A percentile compares a stretch with the other conserved stretches of the same genome.
Conservation (phyloP, 2,797 vertebrate genomes). For the Halcyon badia region DNA sequence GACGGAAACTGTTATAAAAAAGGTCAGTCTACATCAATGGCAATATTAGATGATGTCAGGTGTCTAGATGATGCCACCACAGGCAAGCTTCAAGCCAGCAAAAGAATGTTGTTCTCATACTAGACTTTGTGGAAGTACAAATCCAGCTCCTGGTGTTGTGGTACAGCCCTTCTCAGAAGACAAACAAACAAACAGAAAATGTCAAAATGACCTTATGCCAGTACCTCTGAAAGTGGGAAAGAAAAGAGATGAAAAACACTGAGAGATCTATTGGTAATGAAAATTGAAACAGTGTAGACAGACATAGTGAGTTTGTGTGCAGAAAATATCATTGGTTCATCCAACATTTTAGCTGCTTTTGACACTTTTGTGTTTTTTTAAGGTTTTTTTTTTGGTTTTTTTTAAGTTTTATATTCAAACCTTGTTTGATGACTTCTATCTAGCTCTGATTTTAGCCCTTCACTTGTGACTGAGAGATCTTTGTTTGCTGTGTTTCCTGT, state of each 20-base stretch:
- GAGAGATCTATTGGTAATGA: neutral
- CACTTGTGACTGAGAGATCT: neutral
- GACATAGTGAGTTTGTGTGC: neutral
- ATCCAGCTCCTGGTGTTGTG: neutral
- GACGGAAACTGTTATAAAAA: neutral
- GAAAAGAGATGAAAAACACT: neutral
- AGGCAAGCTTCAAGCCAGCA: neutral
- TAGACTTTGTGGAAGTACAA: neutral
- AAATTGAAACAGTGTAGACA: neutral
- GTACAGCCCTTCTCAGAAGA: neutral
- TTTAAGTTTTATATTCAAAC: neutral
- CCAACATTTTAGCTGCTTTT: conserved; percentile 49
- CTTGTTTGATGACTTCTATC: neutral
- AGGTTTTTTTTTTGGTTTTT: neutral
- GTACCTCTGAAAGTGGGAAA: neutral
- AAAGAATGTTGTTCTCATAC: neutral
- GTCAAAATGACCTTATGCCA: neutral
- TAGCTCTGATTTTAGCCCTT: neutral
- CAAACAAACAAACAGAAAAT: neutral
- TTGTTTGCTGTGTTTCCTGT: neutral
- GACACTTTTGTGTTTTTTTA: neutral
- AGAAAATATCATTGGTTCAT: conserved; percentile 17
- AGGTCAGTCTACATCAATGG: neutral
- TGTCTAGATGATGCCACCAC: neutral
- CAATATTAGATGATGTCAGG: neutral